Percentiles rank a stretch among this genome's conserved stretches.
These are phyloP conservation scores for Pasiphila rectangulata DNA, from an alignment of 2,888 invertebrate species.

Conservation along the genomic window DNA sequence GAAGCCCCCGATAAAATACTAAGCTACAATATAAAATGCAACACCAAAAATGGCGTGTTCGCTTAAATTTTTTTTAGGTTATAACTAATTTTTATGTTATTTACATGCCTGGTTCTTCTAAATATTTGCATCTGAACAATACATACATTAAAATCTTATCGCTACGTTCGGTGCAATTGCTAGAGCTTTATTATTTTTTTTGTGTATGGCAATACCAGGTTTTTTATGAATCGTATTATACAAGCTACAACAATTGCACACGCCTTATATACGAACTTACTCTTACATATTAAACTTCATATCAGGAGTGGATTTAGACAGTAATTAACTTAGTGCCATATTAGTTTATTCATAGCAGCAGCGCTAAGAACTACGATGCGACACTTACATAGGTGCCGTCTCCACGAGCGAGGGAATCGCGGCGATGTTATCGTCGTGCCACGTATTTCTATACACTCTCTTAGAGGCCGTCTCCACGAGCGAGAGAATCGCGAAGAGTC, in stretches of 20 bases:
- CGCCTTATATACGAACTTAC: constrained; percentile 59
- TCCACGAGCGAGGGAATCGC: too few species aligned
- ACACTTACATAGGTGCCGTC: too few species aligned
- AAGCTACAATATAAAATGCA: constrained; percentile 59
- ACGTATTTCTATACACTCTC: too few species aligned
- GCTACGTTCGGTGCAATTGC: constrained; percentile 74
- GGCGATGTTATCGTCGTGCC: too few species aligned
- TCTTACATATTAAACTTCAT: constrained; percentile 57
- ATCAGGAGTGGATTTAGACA: constrained; percentile 75
- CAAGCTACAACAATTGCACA: constrained; percentile 76
- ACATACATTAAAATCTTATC: constrained; percentile 77
- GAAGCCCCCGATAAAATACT: constrained; percentile 53
- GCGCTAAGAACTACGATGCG: constrained; percentile 9
- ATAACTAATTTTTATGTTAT: constrained; percentile 57
- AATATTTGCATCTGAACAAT: constrained; percentile 81
- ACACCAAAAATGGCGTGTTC: constrained; percentile 56
- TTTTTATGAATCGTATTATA: constrained; percentile 12
- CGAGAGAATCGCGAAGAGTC: too few species aligned
- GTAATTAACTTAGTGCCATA: constrained; percentile 66
- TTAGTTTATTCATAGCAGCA: constrained; percentile 19
- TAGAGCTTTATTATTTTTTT: constrained; percentile 47
- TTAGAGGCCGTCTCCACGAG: too few species aligned
- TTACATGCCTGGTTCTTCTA: constrained; percentile 77
- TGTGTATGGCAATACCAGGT: constrained; percentile 50
- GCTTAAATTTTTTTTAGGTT: constrained; percentile 37